These are phyloP conservation scores for Telmatochromis sp. DNA, from an alignment of 2,113 vertebrate genomes.

Conservation along the genomic window DNA sequence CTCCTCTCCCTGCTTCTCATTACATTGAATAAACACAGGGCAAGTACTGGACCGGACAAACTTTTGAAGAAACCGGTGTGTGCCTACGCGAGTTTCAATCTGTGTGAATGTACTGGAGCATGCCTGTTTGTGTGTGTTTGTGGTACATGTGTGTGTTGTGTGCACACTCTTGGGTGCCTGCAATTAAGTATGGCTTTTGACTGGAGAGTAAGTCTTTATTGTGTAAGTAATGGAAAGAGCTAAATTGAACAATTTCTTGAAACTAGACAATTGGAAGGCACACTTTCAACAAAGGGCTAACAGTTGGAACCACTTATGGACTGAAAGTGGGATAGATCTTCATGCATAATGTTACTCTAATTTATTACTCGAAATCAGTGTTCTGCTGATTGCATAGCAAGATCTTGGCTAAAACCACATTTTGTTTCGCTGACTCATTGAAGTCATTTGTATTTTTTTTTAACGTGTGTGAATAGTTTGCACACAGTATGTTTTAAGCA, in stretches of 20 bases:
- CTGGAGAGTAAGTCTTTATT: background rate
- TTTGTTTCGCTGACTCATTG: background rate
- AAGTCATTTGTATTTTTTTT: background rate
- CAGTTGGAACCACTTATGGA: conserved; percentile 15
- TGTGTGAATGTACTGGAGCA: background rate
- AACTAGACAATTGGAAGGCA: conserved; percentile 3
- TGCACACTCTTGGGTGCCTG: background rate
- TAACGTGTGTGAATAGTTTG: background rate
- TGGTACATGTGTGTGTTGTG: background rate
- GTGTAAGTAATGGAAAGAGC: conserved; percentile 20
- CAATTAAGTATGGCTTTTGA: conserved; percentile 18
- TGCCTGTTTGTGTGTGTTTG: background rate
- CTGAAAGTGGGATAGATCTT: background rate
- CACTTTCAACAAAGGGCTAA: background rate
- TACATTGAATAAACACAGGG: conserved; percentile 63
- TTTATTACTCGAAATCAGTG: background rate
- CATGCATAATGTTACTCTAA: background rate
- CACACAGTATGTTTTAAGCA: background rate
- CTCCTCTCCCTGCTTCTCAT: conserved; percentile 65
- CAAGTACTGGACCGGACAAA: conserved; percentile 23
- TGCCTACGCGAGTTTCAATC: background rate
- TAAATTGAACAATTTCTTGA: conserved; percentile 10
- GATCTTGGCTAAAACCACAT: background rate
- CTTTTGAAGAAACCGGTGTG: conserved; percentile 29
- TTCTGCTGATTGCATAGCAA: background rate